Evolutionary conservation across 2,113 vertebrate genomes (phyloP), one percentile per base, ranked within the genome.

Genomic region (Myiozetetes cayanensis): DNA sequence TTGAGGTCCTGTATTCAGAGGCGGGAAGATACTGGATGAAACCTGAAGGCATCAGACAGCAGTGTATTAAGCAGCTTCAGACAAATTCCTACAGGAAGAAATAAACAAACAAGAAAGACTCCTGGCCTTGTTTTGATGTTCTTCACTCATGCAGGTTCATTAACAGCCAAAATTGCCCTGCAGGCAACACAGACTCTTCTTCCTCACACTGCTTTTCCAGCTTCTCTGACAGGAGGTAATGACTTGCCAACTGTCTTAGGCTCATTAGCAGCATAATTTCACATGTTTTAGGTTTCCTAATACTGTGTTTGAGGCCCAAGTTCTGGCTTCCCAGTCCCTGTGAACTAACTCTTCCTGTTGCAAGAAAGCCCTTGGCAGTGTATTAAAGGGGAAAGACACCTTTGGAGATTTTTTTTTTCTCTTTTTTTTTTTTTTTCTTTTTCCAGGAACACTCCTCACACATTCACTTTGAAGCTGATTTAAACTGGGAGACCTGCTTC

Each of bases 211-310:
- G 23, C 17, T 93, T 92, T 95, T 91, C 56, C 80, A 86, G 50
- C 43, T 91, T 87, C 67, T 93, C 43, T 94, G 78, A 59, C 46
- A 67, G 87, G 71, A 90, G 21, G 41, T 61, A 80, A 95, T 92
- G 74, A 85, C 46, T 93, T 90, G 55, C 27, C 90, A 90, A 19
- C 72, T 46, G 68, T 94, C 27, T 94, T 31, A 72, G 79, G 44
- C 33, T 94, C 62, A 85, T 89, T 96, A 94, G 65, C 35, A 86
- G 44, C 28, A 67, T 76, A 91, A 94, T 90, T 88, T 72, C 88
- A 82, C n/a, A 33, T 8, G 3, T 75, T 87, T 93, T 86, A 86
- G 65, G 75, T 94, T 86, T 71, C 15, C 43, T 90, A 15, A 21
- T 88, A 12, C 50, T 74, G 8, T n/a, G 55, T 93, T 87, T 74